Percentiles rank a stretch among this genome's conserved stretches.
Evolutionary conservation across 2,888 invertebrate genomes (phyloP).

Genomic region (Eustalomyia histrio): DNA sequence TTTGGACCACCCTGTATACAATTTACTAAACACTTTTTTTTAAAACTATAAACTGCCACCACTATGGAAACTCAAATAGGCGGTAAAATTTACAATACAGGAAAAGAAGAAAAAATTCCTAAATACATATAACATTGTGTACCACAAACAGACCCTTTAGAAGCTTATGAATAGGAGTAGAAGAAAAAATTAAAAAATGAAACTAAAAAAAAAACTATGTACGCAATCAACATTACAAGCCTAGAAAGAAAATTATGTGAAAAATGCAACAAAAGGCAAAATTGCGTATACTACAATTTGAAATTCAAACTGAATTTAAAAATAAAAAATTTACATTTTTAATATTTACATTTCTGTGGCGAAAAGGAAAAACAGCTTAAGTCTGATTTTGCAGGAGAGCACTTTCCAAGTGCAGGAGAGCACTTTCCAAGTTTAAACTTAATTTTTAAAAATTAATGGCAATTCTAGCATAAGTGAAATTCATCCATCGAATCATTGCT

Average conservation of each 20-base stretch:
- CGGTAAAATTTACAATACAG: not conserved
- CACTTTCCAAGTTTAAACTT: too few species aligned
- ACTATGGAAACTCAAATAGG: conserved; percentile 2
- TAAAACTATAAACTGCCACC: not conserved
- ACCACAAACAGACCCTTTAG: not conserved
- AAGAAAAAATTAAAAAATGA: not conserved
- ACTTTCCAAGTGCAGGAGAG: too few species aligned
- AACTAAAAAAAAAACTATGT: conserved; percentile 2
- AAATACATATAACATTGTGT: too few species aligned
- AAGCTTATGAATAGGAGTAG: not conserved
- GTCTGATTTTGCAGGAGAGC: too few species aligned
- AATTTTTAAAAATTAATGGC: too few species aligned
- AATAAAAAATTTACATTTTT: too few species aligned
- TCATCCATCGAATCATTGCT: too few species aligned
- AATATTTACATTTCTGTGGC: too few species aligned
- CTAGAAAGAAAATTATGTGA: not conserved
- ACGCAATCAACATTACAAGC: conserved; percentile 17
- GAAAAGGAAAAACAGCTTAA: too few species aligned
- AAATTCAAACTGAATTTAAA: conserved; percentile 11
- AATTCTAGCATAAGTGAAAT: too few species aligned
- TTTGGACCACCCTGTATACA: not conserved
- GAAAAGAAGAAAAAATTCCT: not conserved
- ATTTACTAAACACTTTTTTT: conserved; percentile 13
- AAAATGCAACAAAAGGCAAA: conserved; percentile 3
- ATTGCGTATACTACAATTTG: conserved; percentile 12